Evolutionary conservation across 2,888 invertebrate species (phyloP).

Genomic region (Axea sp.): DNA sequence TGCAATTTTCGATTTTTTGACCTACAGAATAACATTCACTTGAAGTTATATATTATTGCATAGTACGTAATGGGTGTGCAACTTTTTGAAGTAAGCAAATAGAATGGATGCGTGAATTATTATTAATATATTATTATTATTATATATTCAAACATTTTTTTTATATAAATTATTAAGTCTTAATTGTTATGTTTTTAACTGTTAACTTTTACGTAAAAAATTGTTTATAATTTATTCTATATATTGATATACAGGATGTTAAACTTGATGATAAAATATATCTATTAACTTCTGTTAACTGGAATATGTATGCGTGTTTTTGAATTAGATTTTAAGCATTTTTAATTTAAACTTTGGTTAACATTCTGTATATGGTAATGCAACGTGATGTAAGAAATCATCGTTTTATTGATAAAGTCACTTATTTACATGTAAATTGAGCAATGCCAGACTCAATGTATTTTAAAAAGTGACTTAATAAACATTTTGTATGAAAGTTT

Average conservation of each 20-base stretch:
- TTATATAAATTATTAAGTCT: slow-evolving; percentile 3
- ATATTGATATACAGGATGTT: slow-evolving; percentile 40
- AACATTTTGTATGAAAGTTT: slow-evolving; percentile 59
- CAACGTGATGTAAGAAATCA: slow-evolving; percentile 8
- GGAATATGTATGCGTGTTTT: neutral
- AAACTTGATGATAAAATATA: slow-evolving; percentile 14
- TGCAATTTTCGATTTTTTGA: slow-evolving; percentile 4
- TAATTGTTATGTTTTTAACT: slow-evolving; percentile 34
- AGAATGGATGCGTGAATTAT: slow-evolving; percentile 5
- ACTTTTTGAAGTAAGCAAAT: neutral
- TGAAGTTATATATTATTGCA: slow-evolving; percentile 7
- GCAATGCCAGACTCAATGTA: slow-evolving; percentile 41
- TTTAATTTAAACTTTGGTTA: slow-evolving; percentile 24
- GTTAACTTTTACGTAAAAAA: slow-evolving; percentile 14
- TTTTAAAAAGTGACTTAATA: slow-evolving; percentile 54
- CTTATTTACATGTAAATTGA: slow-evolving; percentile 32
- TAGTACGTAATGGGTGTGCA: slow-evolving; percentile 3
- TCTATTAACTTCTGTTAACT: slow-evolving; percentile 7
- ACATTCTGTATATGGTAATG: slow-evolving; percentile 40
- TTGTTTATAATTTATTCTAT: slow-evolving; percentile 18
- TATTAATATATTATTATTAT: neutral
- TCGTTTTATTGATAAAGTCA: slow-evolving; percentile 36
- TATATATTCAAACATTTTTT: too few relatives aligned
- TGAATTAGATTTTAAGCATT: slow-evolving; percentile 9
- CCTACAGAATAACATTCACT: slow-evolving; percentile 1